These are phyloP conservation scores for Acanthopagrus latus DNA, from an alignment of 2,797 vertebrate genomes.

Conservation along the genomic window DNA sequence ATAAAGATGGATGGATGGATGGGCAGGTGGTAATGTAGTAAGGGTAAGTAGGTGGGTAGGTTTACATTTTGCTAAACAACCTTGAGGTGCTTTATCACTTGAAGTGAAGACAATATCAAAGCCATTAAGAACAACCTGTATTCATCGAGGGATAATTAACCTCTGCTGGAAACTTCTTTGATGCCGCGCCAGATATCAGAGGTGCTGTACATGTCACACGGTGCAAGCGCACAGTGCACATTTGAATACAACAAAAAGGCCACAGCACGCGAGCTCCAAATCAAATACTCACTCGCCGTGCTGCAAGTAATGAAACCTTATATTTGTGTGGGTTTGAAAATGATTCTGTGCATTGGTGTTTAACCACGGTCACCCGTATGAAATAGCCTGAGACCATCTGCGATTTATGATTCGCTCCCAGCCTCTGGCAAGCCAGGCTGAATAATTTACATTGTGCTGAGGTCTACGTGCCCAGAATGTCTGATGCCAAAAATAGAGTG, in stretches of 20 bases:
- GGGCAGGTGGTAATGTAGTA: background rate
- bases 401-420: conserved; percentile 86
- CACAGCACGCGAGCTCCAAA: conserved; percentile 42
- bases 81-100: background rate
- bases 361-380: conserved; percentile 84
- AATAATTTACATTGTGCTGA: conserved; percentile 90
- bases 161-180: conserved; percentile 48
- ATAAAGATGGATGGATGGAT: conserved; percentile 2
- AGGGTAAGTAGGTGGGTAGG: background rate
- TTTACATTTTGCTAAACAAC: background rate
- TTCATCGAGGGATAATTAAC: conserved; percentile 60
- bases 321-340: conserved; percentile 82
- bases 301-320: conserved; percentile 80
- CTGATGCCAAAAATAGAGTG: conserved; percentile 81
- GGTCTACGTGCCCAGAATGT: conserved; percentile 86
- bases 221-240: conserved; percentile 19
- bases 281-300: conserved; percentile 63
- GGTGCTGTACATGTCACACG: conserved; percentile 30
- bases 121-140: conserved; percentile 20
- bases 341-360: conserved; percentile 83
- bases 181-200: conserved; percentile 48
- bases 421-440: conserved; percentile 85
- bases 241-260: conserved; percentile 56
- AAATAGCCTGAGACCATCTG: conserved; percentile 85
- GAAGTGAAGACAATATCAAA: conserved; percentile 36